These are phyloP conservation scores for Ciconia nigra DNA, from an alignment of 2,797 vertebrate genomes.

Conservation along the genomic window DNA sequence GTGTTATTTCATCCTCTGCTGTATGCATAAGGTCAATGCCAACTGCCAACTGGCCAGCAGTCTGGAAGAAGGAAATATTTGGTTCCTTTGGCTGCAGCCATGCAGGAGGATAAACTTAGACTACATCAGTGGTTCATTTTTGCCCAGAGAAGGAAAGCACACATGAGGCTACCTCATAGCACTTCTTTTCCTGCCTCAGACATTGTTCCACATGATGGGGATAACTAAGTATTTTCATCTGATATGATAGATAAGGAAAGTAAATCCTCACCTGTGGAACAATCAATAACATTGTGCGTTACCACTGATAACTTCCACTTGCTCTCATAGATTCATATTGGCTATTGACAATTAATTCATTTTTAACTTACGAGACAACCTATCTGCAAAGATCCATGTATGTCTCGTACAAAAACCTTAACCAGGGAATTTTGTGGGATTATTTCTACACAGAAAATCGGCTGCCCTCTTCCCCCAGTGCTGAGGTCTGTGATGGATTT, in stretches of 20 bases:
- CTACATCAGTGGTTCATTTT: background rate
- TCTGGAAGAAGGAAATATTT: background rate
- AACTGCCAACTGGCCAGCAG: background rate
- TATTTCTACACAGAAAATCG: background rate
- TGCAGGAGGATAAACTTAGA: background rate
- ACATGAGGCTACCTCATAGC: fast-evolving
- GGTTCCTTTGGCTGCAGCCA: background rate
- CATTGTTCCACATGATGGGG: too few relatives aligned
- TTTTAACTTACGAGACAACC: background rate
- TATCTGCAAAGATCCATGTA: background rate
- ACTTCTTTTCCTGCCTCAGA: background rate
- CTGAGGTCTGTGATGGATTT: background rate
- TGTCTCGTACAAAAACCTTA: background rate
- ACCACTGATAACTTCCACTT: background rate
- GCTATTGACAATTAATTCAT: background rate
- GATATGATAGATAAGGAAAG: fast-evolving
- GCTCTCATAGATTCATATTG: background rate
- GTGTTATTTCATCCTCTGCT: background rate
- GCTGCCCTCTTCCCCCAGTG: background rate
- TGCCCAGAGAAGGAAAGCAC: background rate
- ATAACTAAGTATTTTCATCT: background rate
- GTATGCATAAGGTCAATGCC: background rate
- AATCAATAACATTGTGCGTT: too few relatives aligned
- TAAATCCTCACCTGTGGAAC: background rate
- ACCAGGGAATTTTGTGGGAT: background rate